These are phyloP conservation scores for Lissocephala sabroskyi DNA, from an alignment of 2,888 invertebrate species.

Conservation along the genomic window DNA sequence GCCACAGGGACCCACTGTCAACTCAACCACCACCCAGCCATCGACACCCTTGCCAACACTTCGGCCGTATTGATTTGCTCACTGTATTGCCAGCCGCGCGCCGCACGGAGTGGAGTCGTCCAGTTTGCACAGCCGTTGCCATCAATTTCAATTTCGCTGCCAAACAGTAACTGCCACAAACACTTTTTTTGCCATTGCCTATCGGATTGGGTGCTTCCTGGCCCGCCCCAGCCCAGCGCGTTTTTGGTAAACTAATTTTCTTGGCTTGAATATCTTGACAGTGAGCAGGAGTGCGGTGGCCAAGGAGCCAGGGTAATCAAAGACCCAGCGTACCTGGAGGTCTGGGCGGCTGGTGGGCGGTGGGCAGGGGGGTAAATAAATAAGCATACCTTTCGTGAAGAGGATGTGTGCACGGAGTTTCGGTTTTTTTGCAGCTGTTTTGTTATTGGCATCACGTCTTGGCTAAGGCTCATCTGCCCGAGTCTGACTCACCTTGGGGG, in stretches of 20 bases:
- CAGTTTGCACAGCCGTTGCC: conserved; percentile 20
- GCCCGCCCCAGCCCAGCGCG: too few relatives aligned
- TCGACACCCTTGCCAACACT: background rate
- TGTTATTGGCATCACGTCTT: conserved; percentile 58
- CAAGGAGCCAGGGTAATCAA: conserved; percentile 47
- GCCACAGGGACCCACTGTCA: conserved; percentile 21
- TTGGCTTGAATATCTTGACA: conserved; percentile 68
- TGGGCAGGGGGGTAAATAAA: conserved; percentile 33
- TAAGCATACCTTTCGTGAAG: conserved; percentile 29
- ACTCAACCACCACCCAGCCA: background rate
- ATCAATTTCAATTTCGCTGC: conserved; percentile 71
- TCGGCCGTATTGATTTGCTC: conserved; percentile 26
- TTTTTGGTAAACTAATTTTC: conserved; percentile 70
- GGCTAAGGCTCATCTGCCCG: conserved; percentile 20
- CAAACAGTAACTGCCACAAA: conserved; percentile 51
- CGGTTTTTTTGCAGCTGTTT: conserved; percentile 35
- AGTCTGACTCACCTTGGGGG: conserved; percentile 19
- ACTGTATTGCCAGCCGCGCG: conserved; percentile 19
- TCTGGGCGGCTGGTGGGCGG: conserved; percentile 4
- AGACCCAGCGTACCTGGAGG: conserved; percentile 18
- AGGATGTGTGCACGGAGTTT: conserved; percentile 2
- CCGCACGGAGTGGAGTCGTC: conserved; percentile 4
- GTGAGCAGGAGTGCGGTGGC: conserved; percentile 38
- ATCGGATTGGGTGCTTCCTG: conserved; percentile 2
- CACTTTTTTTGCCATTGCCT: conserved; percentile 48